Base-by-base conservation (phyloP, 2,113 vertebrate genomes). In the Entelurus aequoreus region DNA sequence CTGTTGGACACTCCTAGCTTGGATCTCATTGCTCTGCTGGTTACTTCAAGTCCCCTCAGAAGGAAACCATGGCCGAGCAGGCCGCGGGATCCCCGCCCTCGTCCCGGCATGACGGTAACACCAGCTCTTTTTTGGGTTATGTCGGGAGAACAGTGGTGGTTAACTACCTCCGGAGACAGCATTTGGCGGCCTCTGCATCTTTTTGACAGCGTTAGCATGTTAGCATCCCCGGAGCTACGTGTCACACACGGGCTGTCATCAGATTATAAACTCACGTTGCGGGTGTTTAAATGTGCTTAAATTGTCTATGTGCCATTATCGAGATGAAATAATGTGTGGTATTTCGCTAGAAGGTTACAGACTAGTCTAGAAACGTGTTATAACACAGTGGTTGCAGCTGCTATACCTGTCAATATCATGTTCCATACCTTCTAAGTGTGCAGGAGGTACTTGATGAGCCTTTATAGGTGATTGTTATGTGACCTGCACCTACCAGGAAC, bases 31-130 rank as follows among this genome's bases (percentile, higher is more conserved):
- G 65, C 74, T 69, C 81, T 68, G 84, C 58, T 86, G 66, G 70
- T 60, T 73, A 67, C 69, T 71, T 68, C 66, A 63, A 68, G 58
- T 38, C 63, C 69, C 71, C 63, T 65, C 63, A 77, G 28, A 28
- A 28, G 82, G 74, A 80, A 81, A 73, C 82, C 86, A 92, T 92
- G 91, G 88, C 91, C 88, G 89, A 90, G 72, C 81, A 88, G 89
- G 87, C 87, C 84, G 66, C 89, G 84, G 89, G 79, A 86, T 68
- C 88, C 61, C 71, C 87, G 57, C 80, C 59, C 78, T 68, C 84
- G 72, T 71, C 82, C 73, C 85, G 85, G 55, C 84, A 83, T 76
- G 90, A 90, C 85, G 88, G 89, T 91, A 88, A 88, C 5, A 69
- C 56, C 1, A 57, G 21, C 16, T 28, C 28, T 19, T 35, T 79